phyloP scores from a whole-genome alignment of 2,888 invertebrate genomes.

The Desoria tigrina region DNA sequence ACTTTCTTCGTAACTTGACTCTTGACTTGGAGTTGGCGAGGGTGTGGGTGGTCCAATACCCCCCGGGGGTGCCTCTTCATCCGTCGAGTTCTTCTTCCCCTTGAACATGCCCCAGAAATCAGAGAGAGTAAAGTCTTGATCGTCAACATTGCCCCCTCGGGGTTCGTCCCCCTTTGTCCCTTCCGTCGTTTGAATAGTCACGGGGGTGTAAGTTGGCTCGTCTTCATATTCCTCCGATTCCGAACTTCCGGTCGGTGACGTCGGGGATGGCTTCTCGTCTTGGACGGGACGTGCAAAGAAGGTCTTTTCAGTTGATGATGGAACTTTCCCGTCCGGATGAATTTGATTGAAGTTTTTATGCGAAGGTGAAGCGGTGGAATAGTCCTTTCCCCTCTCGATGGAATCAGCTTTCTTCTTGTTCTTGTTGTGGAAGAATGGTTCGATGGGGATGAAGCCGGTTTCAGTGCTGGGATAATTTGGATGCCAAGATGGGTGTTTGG shows the following conservation, averaged over 20 bases:
- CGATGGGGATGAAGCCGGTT: conserved; percentile 53
- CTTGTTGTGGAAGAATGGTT: conserved; percentile 51
- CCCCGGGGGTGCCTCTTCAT: too few relatives aligned
- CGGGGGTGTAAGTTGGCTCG: conserved; percentile 41
- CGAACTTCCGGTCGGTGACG: background rate
- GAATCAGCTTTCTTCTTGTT: conserved; percentile 1
- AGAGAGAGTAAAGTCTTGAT: conserved; percentile 43
- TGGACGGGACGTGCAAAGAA: background rate
- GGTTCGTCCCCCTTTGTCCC: conserved; percentile 6
- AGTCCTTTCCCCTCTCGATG: conserved; percentile 23
- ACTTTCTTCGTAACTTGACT: conserved; percentile 5
- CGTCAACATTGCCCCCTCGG: background rate
- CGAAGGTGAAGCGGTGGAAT: conserved; percentile 29
- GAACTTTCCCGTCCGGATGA: conserved; percentile 15
- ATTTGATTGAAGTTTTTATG: conserved; percentile 24
- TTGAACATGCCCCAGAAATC: conserved; percentile 53
- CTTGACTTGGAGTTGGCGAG: background rate
- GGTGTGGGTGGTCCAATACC: background rate
- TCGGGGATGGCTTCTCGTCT: background rate
- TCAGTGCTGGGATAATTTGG: conserved; percentile 51
- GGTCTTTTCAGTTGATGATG: conserved; percentile 12
- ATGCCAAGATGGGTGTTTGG: conserved; percentile 45
- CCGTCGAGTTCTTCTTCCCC: conserved; percentile 29
- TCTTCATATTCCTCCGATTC: conserved; percentile 46
- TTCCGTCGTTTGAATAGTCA: conserved; percentile 34